A percentile compares a stretch with the other conserved stretches of the same genome.
Conservation (phyloP, 2,888 invertebrate genomes). For the Margaritifera margaritifera region DNA sequence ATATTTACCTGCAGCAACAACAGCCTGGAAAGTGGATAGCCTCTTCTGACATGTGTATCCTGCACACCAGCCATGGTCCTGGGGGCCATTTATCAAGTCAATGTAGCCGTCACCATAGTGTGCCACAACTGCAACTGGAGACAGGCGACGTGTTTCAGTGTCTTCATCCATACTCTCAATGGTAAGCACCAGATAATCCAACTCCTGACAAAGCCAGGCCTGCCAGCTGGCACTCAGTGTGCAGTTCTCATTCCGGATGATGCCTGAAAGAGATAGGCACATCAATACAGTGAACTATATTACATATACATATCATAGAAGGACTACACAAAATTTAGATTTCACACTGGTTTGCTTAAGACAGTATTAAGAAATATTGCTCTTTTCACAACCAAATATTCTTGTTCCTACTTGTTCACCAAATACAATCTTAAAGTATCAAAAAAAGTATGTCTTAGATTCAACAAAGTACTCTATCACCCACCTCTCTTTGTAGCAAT, state of each 20-base stretch:
- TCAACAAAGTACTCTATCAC: too few relatives aligned
- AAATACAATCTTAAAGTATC: too few relatives aligned
- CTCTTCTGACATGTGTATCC: constrained; percentile 70
- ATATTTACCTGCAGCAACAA: constrained; percentile 55
- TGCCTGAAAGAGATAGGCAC: background rate
- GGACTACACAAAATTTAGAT: too few relatives aligned
- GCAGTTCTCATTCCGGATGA: constrained; percentile 21
- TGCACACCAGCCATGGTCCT: constrained; percentile 71
- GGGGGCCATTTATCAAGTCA: constrained; percentile 71
- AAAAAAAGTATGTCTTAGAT: too few relatives aligned
- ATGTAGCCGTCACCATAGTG: constrained; percentile 44
- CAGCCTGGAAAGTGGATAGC: constrained; percentile 61
- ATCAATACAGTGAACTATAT: too few relatives aligned
- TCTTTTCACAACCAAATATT: too few relatives aligned
- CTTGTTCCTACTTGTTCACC: too few relatives aligned
- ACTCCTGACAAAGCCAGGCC: constrained; percentile 54
- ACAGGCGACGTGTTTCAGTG: constrained; percentile 65
- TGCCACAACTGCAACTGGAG: constrained; percentile 59
- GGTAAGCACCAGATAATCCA: constrained; percentile 54
- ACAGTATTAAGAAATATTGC: too few relatives aligned
- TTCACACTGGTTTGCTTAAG: too few relatives aligned
- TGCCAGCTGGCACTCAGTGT: constrained; percentile 40
- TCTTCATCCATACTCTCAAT: constrained; percentile 68
- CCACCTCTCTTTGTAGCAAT: constrained; percentile 37
- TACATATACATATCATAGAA: too few relatives aligned